Percentiles rank a stretch among this genome's conserved stretches.
Evolutionary conservation across 2,888 invertebrate genomes (phyloP).

Genomic region (Tetrapedia diversipes): DNA sequence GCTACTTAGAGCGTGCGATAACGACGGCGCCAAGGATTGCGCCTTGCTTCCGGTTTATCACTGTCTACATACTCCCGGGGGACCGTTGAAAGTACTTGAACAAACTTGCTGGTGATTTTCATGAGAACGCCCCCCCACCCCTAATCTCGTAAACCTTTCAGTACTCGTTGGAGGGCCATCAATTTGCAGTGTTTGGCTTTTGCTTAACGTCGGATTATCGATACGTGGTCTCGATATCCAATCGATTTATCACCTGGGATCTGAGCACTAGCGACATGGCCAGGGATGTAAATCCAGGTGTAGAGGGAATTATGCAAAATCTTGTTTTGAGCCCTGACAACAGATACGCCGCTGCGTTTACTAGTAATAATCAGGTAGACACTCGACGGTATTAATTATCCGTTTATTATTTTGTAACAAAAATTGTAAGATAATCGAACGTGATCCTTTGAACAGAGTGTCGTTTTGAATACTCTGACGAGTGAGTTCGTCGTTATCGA

Average conservation of each 20-base stretch:
- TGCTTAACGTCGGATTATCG: constrained; percentile 94
- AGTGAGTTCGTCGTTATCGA: constrained; percentile 95
- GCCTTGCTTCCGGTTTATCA: constrained; percentile 96
- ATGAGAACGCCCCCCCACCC: not conserved
- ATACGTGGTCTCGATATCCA: constrained; percentile 97
- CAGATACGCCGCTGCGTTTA: constrained; percentile 97
- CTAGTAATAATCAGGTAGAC: constrained; percentile 97
- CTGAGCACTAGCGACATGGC: constrained; percentile 97
- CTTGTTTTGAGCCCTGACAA: constrained; percentile 96
- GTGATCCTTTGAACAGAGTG: constrained; percentile 85
- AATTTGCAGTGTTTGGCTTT: constrained; percentile 98
- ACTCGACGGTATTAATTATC: constrained; percentile 50
- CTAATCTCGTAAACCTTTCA: constrained; percentile 78
- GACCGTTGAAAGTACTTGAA: constrained; percentile 93
- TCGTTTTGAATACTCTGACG: constrained; percentile 95
- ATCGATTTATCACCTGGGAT: constrained; percentile 98
- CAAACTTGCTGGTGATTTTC: not conserved
- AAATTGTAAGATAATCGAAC: not conserved
- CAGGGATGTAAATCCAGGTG: constrained; percentile 94
- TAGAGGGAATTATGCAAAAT: constrained; percentile 98
- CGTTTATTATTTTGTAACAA: not conserved
- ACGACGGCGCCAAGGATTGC: constrained; percentile 94
- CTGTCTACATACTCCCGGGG: constrained; percentile 99
- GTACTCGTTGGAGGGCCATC: constrained; percentile 99
- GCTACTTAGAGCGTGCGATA: constrained; percentile 95